Base-by-base conservation (phyloP, 2,888 invertebrate species). In the Stenoptilia bipunctidactyla region DNA sequence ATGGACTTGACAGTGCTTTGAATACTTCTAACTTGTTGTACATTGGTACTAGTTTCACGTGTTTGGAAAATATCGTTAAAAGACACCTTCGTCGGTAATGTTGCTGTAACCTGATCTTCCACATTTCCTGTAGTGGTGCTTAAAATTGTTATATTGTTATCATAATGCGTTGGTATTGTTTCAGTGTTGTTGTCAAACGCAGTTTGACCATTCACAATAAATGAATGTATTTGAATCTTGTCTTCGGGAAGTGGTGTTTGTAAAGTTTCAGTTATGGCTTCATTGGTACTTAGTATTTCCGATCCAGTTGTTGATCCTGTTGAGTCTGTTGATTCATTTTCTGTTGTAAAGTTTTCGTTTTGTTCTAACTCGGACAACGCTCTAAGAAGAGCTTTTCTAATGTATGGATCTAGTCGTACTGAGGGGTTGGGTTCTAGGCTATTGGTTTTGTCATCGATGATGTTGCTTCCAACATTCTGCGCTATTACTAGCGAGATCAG, bases 311-410 rank as follows among this genome's bases (percentile, higher is more conserved):
- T 58, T 6, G 66, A 60, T 13, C 60, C 55, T 1, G 56, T 60
- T 13, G 4, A 13, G 14, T 85, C 85, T 2, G 83, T 79, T 12
- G 87, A 20, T 3, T 30, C 30, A 4, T 13, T 14, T 13, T 85
- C 85, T 2, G 83, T 79, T 12, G 87, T 86, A 14, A 59, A 43
- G 38, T 58, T 64, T 13, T 63, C 70, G 46, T 87, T 89, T 47
- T 88, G 87, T 68, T 93, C 92, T 37, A 93, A 73, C 55, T 92
- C 92, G 38, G 88, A 89, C 2, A 94, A 80, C 9, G 93, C 93
- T 70, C 89, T 89, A 3, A 93, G 73, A 34, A 93, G 72, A 1
- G 93, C 93, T 66, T 89, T 88, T 12, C 93, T 84, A 25, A 94
- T 86, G 46, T 89, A 90, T 35, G 90, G 89, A 63, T 93, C 92